Evolutionary conservation across 2,888 invertebrate species (phyloP).

Genomic region (Cheilosia soror): DNA sequence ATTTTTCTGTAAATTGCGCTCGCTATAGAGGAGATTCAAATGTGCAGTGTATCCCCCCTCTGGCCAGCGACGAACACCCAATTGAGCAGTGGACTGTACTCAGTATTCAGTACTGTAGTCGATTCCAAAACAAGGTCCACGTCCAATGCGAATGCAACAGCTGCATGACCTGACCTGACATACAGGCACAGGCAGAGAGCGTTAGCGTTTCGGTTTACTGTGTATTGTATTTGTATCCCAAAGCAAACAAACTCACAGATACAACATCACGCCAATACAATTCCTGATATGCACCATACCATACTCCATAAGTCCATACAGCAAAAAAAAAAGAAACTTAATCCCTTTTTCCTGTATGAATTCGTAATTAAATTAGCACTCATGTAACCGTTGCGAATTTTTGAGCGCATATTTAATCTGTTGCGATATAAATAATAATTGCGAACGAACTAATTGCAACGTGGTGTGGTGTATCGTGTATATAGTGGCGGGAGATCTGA

Average conservation of each 20-base stretch:
- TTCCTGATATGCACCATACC: too few species aligned
- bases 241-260: neutral
- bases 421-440: conserved; percentile 63
- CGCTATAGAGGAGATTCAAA: neutral
- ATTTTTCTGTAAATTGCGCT: conserved; percentile 5
- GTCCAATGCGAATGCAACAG: too few species aligned
- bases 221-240: neutral
- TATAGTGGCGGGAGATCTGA: neutral
- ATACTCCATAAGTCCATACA: neutral
- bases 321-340: conserved; percentile 1
- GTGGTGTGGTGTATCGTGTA: neutral
- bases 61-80: neutral
- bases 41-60: too few species aligned
- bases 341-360: conserved; percentile 60
- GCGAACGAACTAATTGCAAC: conserved; percentile 36
- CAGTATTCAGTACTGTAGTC: neutral
- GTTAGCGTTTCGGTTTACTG: neutral
- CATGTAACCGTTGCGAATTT: conserved; percentile 59
- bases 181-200: neutral
- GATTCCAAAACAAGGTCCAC: conserved; percentile 19
- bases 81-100: neutral
- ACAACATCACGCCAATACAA: neutral
- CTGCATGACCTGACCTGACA: conserved; percentile 33
- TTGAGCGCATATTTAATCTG: conserved; percentile 63
- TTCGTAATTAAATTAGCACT: conserved; percentile 66